A percentile compares a stretch with the other conserved stretches of the same genome.
Evolutionary conservation across 2,888 invertebrate genomes (phyloP).

Genomic region (Agrochola macilenta): DNA sequence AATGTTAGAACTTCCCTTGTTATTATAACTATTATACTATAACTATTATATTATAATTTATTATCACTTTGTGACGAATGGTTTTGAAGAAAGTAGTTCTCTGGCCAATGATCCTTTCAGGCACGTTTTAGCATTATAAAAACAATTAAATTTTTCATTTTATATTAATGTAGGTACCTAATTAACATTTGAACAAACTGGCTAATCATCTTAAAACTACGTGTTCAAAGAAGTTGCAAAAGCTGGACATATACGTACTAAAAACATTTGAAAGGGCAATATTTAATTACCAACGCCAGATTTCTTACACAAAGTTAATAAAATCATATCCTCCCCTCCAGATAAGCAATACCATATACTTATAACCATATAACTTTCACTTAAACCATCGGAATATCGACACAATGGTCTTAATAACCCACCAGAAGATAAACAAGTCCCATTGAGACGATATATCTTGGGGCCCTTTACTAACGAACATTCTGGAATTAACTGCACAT

Average conservation of each 20-base stretch:
- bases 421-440: constrained; percentile 82
- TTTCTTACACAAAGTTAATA: background rate
- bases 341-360: constrained; percentile 55
- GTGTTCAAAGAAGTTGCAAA: background rate
- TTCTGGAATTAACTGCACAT: constrained; percentile 71
- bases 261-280: background rate
- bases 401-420: constrained; percentile 79
- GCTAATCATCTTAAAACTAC: background rate
- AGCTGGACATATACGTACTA: background rate
- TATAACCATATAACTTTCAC: constrained; percentile 68
- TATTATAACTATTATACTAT: too few relatives aligned
- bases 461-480: constrained; percentile 71
- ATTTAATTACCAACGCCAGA: background rate
- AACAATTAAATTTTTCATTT: background rate
- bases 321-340: constrained; percentile 6
- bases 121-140: background rate
- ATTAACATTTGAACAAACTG: background rate
- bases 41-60: too few relatives aligned
- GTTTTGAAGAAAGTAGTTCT: background rate
- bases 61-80: background rate
- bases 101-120: background rate
- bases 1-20: too few relatives aligned
- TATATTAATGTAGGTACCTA: background rate
- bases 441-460: constrained; percentile 83
- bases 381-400: constrained; percentile 74